These are phyloP conservation scores for Xestia xanthographa DNA, from an alignment of 2,888 invertebrate species.

Conservation along the genomic window DNA sequence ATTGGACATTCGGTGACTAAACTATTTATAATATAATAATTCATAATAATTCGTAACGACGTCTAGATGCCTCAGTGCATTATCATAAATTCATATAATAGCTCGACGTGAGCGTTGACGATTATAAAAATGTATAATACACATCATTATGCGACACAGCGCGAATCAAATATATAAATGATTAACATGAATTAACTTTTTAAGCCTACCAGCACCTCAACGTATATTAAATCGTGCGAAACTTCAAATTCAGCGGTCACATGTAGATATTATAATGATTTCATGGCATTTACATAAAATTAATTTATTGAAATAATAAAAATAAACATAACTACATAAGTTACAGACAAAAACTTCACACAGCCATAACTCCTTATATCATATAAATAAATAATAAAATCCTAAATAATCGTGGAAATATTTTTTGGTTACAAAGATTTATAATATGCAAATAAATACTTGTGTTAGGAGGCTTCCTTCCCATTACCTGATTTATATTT, in stretches of 20 bases:
- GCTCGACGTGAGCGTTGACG: conserved; percentile 70
- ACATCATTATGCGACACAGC: conserved; percentile 55
- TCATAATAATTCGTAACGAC: conserved; percentile 78
- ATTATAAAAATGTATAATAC: conserved; percentile 69
- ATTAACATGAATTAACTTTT: conserved; percentile 69
- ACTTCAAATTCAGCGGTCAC: conserved; percentile 54
- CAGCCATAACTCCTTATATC: conserved; percentile 87
- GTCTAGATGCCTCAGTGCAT: conserved; percentile 74
- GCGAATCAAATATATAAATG: conserved; percentile 60
- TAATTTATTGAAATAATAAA: conserved; percentile 73
- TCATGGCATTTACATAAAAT: conserved; percentile 57
- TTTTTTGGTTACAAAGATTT: conserved; percentile 86
- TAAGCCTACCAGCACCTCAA: conserved; percentile 86
- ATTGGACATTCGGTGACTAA: conserved; percentile 57
- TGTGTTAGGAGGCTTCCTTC: conserved; percentile 73
- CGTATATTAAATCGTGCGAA: conserved; percentile 70
- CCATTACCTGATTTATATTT: conserved; percentile 65
- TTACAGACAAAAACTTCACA: conserved; percentile 87
- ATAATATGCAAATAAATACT: conserved; percentile 82
- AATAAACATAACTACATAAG: conserved; percentile 80
- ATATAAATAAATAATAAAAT: conserved; percentile 84
- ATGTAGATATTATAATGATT: conserved; percentile 53
- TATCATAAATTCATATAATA: conserved; percentile 69
- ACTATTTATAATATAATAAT: conserved; percentile 71
- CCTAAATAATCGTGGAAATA: conserved; percentile 82